Evolutionary conservation across 1,140 invertebrate species (phyloP).

Genomic region (Drosophila sucinea): DNA sequence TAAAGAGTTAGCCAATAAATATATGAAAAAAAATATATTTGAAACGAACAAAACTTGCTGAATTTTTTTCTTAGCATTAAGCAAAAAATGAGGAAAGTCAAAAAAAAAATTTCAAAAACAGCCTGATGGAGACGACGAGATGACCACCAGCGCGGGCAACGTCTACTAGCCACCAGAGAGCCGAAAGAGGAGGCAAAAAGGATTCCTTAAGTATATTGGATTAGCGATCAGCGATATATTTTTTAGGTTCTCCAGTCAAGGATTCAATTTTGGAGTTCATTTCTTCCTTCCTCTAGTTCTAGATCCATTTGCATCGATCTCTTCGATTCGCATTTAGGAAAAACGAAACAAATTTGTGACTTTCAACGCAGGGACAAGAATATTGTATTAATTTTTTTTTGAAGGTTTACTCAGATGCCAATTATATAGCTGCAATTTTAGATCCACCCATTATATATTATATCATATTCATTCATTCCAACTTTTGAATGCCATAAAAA

Average conservation of each 20-base stretch:
- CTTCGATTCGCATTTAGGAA: no score
- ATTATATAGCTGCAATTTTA: no score
- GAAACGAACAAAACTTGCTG: constrained; percentile 67
- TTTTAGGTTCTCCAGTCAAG: no score
- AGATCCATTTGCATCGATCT: no score
- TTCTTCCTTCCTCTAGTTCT: no score
- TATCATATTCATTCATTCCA: no score
- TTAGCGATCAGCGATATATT: neutral
- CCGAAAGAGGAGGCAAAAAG: neutral
- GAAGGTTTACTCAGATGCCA: no score
- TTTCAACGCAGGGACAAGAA: constrained; percentile 47
- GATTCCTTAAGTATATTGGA: neutral
- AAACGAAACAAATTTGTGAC: constrained; percentile 54
- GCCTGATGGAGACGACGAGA: neutral
- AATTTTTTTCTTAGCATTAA: constrained; percentile 62
- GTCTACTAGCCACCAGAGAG: neutral
- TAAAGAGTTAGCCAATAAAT: constrained; percentile 83
- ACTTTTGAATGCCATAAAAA: no score
- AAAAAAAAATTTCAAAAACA: neutral
- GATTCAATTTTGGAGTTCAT: no score
- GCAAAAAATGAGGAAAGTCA: constrained; percentile 29
- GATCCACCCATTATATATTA: no score
- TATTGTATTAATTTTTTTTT: neutral
- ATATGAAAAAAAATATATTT: constrained; percentile 83
- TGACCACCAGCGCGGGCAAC: neutral